phyloP scores from a whole-genome alignment of 2,113 vertebrate species.

The Trochalopteron elliotii region DNA sequence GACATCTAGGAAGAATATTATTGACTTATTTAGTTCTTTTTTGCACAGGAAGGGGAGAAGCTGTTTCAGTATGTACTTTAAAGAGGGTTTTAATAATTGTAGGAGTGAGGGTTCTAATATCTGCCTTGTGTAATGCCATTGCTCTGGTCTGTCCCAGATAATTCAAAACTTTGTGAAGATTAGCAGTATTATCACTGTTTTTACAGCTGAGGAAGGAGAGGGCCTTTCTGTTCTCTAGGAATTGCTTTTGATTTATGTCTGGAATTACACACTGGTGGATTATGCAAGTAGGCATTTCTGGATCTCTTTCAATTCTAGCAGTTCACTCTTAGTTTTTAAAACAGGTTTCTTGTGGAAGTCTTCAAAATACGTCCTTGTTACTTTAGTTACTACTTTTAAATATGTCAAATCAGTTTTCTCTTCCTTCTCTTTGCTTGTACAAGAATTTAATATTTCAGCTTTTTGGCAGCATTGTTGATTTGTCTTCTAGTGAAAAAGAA shows the following conservation, averaged over 20 bases:
- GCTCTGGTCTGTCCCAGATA: not conserved
- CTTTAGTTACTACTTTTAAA: not conserved
- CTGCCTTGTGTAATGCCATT: not conserved
- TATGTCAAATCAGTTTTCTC: not conserved
- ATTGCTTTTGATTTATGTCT: not conserved
- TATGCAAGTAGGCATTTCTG: not conserved
- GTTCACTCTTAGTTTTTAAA: not conserved
- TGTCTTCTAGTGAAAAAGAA: not conserved
- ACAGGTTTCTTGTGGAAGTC: not conserved
- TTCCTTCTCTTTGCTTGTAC: not conserved
- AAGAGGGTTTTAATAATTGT: not conserved
- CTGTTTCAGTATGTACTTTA: not conserved
- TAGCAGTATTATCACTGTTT: not conserved
- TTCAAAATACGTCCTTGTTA: not conserved
- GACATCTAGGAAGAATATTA: not conserved
- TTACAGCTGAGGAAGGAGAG: not conserved
- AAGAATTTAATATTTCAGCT: not conserved
- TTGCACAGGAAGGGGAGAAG: not conserved
- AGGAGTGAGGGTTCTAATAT: not conserved
- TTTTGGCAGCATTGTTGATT: not conserved
- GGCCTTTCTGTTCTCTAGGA: not conserved
- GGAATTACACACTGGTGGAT: not conserved
- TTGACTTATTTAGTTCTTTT: not conserved
- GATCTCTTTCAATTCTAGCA: not conserved
- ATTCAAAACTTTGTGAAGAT: not conserved